Conservation (phyloP, 2,888 invertebrate genomes). For the Tridacna gigas region DNA sequence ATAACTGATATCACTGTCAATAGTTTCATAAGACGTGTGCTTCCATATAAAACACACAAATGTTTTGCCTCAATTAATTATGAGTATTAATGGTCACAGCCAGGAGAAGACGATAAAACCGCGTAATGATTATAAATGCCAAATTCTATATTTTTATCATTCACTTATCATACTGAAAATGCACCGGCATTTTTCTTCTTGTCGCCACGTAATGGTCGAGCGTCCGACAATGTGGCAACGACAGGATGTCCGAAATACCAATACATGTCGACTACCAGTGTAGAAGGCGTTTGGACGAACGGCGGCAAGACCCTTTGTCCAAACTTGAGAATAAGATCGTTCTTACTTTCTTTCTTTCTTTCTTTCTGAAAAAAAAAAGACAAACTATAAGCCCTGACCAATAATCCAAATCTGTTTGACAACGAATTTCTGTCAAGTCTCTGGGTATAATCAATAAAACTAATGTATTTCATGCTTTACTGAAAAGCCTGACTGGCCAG, state of each 20-base stretch:
- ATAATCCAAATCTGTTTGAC: too few species aligned
- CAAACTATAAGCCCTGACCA: too few species aligned
- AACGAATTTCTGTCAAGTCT: too few species aligned
- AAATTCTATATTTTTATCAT: background rate
- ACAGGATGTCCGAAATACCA: background rate
- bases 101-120: background rate
- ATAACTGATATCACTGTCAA: background rate
- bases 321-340: too few species aligned
- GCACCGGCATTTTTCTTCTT: too few species aligned
- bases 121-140: conserved; percentile 18
- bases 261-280: background rate
- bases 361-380: too few species aligned
- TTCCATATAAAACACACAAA: background rate
- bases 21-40: background rate
- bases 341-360: too few species aligned
- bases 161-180: background rate
- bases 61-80: background rate
- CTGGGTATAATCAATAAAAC: too few species aligned
- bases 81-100: background rate
- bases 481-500: too few species aligned
- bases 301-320: too few species aligned
- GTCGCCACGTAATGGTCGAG: conserved; percentile 17
- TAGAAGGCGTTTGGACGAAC: background rate
- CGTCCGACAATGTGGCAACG: conserved; percentile 13
- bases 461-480: too few species aligned